Base-by-base conservation (phyloP, 2,797 vertebrate genomes). In the Enteromius mattozi region DNA sequence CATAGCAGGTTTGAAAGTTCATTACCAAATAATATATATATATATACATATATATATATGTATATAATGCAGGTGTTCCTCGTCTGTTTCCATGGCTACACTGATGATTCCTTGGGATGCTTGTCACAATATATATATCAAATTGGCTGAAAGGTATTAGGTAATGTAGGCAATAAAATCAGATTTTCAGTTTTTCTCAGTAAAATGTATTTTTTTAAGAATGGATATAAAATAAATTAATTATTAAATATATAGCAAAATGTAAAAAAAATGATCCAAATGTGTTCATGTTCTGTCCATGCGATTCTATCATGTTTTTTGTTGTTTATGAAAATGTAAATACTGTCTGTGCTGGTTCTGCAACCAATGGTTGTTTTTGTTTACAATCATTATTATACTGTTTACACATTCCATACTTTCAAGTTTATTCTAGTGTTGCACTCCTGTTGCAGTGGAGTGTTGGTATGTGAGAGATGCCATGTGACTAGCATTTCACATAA, bases 391-490 rank as follows among this genome's bases (percentile, higher is more conserved):
- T 69, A 54, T 21, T 56, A 68, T 69, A 83, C 35, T 16, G 17
- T 56, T 74, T 51, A 49, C 27, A 37, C 9, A 51, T 33, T 51
- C 13, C 10, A 35, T 70, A n/a, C 30, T 65, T 42, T 49, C 2
- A 71, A 5, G 81, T 71, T 59, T 51, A 59, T n/a, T 66, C 47
- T 69, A 63, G 14, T 63, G 65, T 78, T 84, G 66, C 81, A 21
- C 24, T n/a, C 51, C 40, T 75, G 68, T 70, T 84, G 45, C 74
- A 61, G 16, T 1, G 3, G 42, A 63, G 8, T 33, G 10, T 7
- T 17, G 35, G 14, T 65, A 49, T 63, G 56, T 78, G 76, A 68
- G 56, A 17, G 21, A 9, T 2, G 63, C 47, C 54, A 27, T 65
- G 59, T 59, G 63, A 33, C 45, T 17, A 47, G 59, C 7, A 12